phyloP scores from a whole-genome alignment of 2,113 vertebrate species.

The Sinocyclocheilus grahami region DNA sequence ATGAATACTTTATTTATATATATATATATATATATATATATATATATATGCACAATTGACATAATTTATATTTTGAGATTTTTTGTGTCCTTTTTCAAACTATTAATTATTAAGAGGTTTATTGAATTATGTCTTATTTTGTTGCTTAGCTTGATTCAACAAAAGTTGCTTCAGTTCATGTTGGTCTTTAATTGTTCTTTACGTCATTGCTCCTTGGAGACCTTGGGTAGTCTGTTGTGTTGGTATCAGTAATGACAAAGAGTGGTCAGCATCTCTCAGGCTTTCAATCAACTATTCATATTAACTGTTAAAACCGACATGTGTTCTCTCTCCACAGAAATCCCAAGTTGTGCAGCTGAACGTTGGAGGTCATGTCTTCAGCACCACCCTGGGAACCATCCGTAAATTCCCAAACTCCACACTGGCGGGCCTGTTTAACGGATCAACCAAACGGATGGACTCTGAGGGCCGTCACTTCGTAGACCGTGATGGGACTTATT shows the following conservation, averaged over 20 bases:
- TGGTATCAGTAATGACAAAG: background rate
- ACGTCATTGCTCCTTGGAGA: background rate
- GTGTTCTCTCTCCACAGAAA: slow-evolving; percentile 61
- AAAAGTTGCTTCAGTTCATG: background rate
- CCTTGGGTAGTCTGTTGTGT: background rate
- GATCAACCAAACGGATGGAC: slow-evolving; percentile 72
- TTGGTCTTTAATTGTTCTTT: background rate
- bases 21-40: too few species aligned
- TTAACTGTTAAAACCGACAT: too few species aligned
- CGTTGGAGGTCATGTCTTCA: slow-evolving; percentile 84
- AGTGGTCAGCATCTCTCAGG: slow-evolving; percentile 60
- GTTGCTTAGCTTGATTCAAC: background rate
- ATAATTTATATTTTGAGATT: background rate
- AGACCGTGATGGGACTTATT: slow-evolving; percentile 83
- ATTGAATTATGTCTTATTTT: background rate
- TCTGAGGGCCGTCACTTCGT: slow-evolving; percentile 84
- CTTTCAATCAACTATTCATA: slow-evolving; percentile 30
- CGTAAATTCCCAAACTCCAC: slow-evolving; percentile 82
- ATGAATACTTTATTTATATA: too few species aligned
- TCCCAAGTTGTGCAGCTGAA: slow-evolving; percentile 83
- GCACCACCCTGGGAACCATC: slow-evolving; percentile 80
- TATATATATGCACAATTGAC: background rate
- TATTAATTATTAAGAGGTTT: background rate
- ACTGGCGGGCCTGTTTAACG: slow-evolving; percentile 81
- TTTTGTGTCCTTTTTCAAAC: background rate